Evolutionary conservation across 2,113 vertebrate species (phyloP).

Genomic region (pig (Sus scrofa)): T2T-Sscrofa CM000824.6:88185501-88186000

Average conservation of each 20-base stretch:
- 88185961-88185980: not conserved
- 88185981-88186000: not conserved
- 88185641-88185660: not conserved
- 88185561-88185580: not conserved
- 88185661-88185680: not conserved
- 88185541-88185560: not conserved
- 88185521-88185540: not conserved
- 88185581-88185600: not conserved
- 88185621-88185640: not conserved
- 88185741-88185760: not conserved
- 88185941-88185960: not conserved
- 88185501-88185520: not conserved
- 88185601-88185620: not conserved
- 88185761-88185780: not conserved
- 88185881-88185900: not conserved
- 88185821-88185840: not conserved
- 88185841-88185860: not conserved
- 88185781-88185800: not conserved
- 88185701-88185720: not conserved
- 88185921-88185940: not conserved
- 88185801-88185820: not conserved
- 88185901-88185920: not conserved
- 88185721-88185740: not conserved
- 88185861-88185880: not conserved
- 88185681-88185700: not conserved